phyloP scores from a whole-genome alignment of 1,140 invertebrate species.

The Calliopsis andreniformis region DNA sequence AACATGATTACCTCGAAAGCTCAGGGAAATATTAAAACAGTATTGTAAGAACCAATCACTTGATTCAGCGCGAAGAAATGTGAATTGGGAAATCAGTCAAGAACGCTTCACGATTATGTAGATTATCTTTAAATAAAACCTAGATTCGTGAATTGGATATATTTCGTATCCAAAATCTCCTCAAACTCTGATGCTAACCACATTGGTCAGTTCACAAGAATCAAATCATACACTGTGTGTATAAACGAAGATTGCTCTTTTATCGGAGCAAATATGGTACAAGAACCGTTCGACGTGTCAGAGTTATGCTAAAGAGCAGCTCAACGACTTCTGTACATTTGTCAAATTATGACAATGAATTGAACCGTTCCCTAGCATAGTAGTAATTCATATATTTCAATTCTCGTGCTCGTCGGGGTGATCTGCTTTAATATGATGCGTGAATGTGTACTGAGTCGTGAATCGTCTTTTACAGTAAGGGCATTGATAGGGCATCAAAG shows the following conservation, averaged over 20 bases:
- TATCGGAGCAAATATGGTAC: constrained; percentile 18
- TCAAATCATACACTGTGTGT: constrained; percentile 1
- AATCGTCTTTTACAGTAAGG: constrained; percentile 75
- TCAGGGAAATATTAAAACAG: background rate
- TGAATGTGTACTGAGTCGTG: constrained; percentile 72
- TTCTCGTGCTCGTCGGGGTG: constrained; percentile 74
- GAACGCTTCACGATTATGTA: too few relatives aligned
- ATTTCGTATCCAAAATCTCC: background rate
- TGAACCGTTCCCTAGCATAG: too few relatives aligned
- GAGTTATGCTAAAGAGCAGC: too few relatives aligned
- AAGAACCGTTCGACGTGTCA: constrained; percentile 32
- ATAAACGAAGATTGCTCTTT: constrained; percentile 14
- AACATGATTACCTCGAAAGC: background rate
- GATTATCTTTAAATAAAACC: background rate
- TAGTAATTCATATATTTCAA: constrained; percentile 44
- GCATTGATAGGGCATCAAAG: constrained; percentile 74
- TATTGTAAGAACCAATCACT: constrained; percentile 8
- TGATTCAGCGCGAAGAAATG: background rate
- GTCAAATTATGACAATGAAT: too few relatives aligned
- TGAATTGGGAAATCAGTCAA: constrained; percentile 4
- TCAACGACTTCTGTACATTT: too few relatives aligned
- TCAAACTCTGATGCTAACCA: constrained; percentile 1
- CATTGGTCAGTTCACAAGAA: background rate
- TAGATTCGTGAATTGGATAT: too few relatives aligned
- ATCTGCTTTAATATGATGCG: constrained; percentile 73